Base-by-base conservation (phyloP, 2,888 invertebrate genomes). In the Callosobruchus maculatus region DNA sequence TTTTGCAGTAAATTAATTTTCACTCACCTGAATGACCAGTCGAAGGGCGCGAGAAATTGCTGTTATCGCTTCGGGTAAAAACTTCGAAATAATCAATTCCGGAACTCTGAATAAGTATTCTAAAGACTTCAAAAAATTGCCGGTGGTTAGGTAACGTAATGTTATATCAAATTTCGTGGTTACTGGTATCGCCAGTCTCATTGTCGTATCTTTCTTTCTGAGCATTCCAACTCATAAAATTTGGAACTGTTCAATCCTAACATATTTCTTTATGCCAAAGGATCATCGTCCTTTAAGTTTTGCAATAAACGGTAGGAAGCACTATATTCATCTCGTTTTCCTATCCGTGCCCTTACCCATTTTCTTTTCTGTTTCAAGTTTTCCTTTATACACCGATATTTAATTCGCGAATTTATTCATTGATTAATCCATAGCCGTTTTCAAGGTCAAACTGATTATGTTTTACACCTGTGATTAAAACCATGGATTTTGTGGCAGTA, bases 291-390 rank as follows among this genome's bases (percentile, higher is more conserved):
- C 0, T 73, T 70, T 66, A 73, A 22, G 20, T 70, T n/a, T 73
- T 26, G 70, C 20, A 73, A 70, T 70, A 73, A 71, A 71, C 67
- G 0, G 0, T 49, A 22, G 7, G 73, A 73, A 21, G 70, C 70
- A 73, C 70, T 49, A 66, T 73, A 21, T 31, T 70, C 31, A 70
- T 20, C 22, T 22, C 72, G 70, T 73, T 31, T 70, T 73, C 49
- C 70, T 22, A 73, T 73, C 49, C 70, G 69, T 20, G 72, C 20
- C 49, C 21, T 68, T 0, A 72, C 30, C 69, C 72, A 72, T 30
- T 72, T 72, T 72, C 66, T 71, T 31, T 71, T 71, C 30, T 49
- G 71, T n/a, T n/a, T n/a, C n/a, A n/a, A n/a, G n/a, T n/a, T n/a
- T n/a, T n/a, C n/a, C n/a, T n/a, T n/a, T n/a, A n/a, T n/a, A n/a